Evolutionary conservation across 2,113 vertebrate species (phyloP).

Genomic region (Aepyceros melampus): DNA sequence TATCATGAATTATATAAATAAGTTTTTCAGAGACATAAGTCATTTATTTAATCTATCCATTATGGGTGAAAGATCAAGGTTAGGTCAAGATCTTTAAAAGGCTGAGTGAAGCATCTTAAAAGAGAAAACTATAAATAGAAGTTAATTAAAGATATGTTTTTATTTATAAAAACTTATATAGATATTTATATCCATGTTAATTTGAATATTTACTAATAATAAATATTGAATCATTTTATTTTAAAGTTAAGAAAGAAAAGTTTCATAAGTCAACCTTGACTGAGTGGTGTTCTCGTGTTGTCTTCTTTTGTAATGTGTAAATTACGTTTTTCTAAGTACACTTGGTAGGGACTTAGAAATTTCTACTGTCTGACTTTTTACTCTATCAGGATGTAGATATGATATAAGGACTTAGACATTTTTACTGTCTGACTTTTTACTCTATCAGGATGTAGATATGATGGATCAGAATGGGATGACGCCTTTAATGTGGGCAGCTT

Average conservation of each 20-base stretch:
- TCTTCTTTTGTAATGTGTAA: slow-evolving; percentile 11
- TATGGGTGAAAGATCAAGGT: background rate
- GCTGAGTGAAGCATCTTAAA: background rate
- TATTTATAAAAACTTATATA: background rate
- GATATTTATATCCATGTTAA: background rate
- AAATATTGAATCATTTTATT: background rate
- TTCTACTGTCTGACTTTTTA: slow-evolving; percentile 44
- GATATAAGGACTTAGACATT: slow-evolving; percentile 80
- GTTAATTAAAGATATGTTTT: background rate
- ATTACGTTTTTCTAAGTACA: slow-evolving; percentile 20
- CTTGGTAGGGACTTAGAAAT: slow-evolving; percentile 31
- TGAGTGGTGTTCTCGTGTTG: background rate
- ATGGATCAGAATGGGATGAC: slow-evolving; percentile 99
- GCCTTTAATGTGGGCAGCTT: slow-evolving; percentile 99
- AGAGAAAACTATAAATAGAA: background rate
- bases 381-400: slow-evolving; percentile 95
- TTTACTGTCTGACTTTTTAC: slow-evolving; percentile 44
- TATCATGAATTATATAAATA: background rate
- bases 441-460: slow-evolving; percentile 96
- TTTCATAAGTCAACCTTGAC: background rate
- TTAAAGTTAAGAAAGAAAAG: background rate
- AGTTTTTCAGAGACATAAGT: background rate
- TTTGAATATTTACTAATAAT: slow-evolving; percentile 14
- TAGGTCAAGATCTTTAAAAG: background rate
- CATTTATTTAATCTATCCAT: background rate